These are phyloP conservation scores for Onychomys torridus DNA, from an alignment of 2,797 vertebrate genomes.

Conservation along the genomic window DNA sequence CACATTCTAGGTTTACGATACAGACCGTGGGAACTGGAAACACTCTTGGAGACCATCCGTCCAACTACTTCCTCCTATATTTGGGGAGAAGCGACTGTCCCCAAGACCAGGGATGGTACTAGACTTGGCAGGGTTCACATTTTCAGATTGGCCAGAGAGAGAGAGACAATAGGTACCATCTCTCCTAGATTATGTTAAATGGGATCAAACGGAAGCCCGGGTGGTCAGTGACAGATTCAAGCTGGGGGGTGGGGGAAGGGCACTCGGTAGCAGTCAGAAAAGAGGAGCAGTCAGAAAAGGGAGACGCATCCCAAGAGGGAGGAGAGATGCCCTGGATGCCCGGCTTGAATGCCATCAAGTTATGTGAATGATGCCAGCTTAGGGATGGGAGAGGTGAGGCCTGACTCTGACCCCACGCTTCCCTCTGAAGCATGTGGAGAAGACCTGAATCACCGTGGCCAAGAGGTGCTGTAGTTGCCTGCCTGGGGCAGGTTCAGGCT, in stretches of 20 bases:
- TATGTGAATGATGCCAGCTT: background rate
- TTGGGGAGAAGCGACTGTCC: background rate
- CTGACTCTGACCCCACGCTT: background rate
- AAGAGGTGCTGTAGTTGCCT: accelerated
- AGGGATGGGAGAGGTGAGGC: background rate
- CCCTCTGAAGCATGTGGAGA: background rate
- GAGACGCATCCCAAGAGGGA: too few relatives aligned
- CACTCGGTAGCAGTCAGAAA: background rate
- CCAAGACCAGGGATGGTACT: background rate
- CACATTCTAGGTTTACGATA: slow-evolving; percentile 1
- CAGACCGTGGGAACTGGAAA: background rate
- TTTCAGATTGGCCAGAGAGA: background rate
- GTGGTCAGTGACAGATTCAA: background rate
- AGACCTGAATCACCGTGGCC: background rate
- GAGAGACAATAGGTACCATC: background rate
- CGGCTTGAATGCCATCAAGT: too few relatives aligned
- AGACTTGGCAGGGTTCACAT: background rate
- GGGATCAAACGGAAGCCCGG: background rate
- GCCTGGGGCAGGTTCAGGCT: background rate
- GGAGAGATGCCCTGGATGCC: too few relatives aligned
- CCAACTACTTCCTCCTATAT: background rate
- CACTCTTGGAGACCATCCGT: background rate
- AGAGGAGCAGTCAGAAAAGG: background rate
- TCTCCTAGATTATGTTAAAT: background rate
- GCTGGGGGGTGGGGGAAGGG: accelerated